phyloP scores from a whole-genome alignment of 2,113 vertebrate species.

The Desmodus rotundus region DNA sequence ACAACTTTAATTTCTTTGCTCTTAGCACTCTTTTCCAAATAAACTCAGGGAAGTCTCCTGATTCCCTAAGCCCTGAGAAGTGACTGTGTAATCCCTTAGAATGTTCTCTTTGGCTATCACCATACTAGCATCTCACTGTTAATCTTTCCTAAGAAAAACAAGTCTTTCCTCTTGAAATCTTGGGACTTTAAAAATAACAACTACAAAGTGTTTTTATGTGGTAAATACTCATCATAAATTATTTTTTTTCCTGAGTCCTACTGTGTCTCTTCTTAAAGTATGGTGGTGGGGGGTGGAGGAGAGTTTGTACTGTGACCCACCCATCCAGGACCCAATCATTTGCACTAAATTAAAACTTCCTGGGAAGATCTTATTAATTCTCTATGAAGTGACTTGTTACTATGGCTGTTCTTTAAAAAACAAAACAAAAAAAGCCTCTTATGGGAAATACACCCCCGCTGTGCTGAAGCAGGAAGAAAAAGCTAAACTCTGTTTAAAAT shows the following conservation, averaged over 20 bases:
- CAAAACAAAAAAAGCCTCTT: not conserved
- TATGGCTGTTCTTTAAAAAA: conserved; percentile 20
- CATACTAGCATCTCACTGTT: conserved; percentile 52
- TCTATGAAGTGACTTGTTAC: conserved; percentile 24
- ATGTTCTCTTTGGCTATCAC: conserved; percentile 58
- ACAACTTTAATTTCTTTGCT: not conserved
- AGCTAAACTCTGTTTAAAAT: conserved; percentile 43
- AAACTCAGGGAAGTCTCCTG: not conserved
- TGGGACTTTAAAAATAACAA: conserved; percentile 48
- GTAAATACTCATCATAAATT: conserved; percentile 35
- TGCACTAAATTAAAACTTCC: conserved; percentile 34
- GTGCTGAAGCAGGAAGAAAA: conserved; percentile 43
- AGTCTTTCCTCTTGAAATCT: conserved; percentile 55
- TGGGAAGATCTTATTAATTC: conserved; percentile 8
- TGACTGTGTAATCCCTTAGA: not conserved
- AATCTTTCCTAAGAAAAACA: conserved; percentile 71
- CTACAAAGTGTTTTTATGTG: conserved; percentile 48
- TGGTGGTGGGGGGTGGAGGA: not conserved
- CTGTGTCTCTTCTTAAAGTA: conserved; percentile 13
- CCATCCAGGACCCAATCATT: not conserved
- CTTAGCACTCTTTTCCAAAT: conserved; percentile 42
- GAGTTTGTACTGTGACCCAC: not conserved
- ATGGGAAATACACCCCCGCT: not conserved
- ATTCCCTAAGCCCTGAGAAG: not conserved
- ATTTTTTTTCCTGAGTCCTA: conserved; percentile 34